Conservation (phyloP, 1,140 invertebrate species). For the Papilio aristodemus region DNA sequence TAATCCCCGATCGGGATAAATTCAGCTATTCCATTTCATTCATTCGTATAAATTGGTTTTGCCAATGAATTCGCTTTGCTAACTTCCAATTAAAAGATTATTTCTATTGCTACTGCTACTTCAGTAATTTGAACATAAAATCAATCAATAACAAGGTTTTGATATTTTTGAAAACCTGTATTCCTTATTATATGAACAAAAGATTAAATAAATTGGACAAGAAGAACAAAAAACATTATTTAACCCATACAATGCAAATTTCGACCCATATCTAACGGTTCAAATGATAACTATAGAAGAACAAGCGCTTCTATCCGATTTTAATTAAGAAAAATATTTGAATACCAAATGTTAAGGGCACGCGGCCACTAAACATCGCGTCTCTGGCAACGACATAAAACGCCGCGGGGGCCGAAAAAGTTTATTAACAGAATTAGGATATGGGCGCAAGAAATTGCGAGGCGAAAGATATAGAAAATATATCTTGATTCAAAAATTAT, state of each 20-base stretch:
- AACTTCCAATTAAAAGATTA: constrained; percentile 9
- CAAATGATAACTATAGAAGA: constrained; percentile 23
- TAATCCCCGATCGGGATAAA: constrained; percentile 9
- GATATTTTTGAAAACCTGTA: no score
- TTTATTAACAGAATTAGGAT: constrained; percentile 35
- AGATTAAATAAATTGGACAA: neutral
- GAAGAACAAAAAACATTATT: neutral
- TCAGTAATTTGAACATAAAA: neutral
- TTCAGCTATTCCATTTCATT: neutral
- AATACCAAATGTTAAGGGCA: constrained; percentile 38
- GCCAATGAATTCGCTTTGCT: neutral
- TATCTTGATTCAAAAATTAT: no score
- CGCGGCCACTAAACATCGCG: constrained; percentile 32
- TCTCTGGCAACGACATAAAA: constrained; percentile 36
- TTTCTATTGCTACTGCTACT: neutral
- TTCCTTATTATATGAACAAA: no score
- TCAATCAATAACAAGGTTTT: neutral
- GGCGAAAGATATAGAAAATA: neutral
- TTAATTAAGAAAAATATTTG: constrained; percentile 41
- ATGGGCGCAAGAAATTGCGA: neutral
- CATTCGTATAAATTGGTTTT: constrained; percentile 1
- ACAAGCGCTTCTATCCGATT: constrained; percentile 26
- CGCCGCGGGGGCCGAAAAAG: constrained; percentile 38
- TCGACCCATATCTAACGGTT: constrained; percentile 27
- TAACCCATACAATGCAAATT: constrained; percentile 9